Conservation (phyloP, 2,888 invertebrate genomes). For the Panopea generosa region DNA sequence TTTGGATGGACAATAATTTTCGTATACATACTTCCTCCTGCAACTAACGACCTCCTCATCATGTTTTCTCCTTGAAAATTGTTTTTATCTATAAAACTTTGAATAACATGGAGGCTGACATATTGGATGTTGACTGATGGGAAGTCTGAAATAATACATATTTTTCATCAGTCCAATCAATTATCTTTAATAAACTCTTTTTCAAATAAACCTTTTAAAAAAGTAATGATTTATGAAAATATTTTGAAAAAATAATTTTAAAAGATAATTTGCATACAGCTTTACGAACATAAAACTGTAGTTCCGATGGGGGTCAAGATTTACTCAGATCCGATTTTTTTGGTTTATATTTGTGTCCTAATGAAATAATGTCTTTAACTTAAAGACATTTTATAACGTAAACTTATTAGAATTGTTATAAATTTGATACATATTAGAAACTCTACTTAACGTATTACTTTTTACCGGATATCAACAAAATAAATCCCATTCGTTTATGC, state of each 20-base stretch:
- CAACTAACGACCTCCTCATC: no score
- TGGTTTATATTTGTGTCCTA: no score
- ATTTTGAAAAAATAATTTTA: slow-evolving; percentile 4
- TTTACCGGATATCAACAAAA: slow-evolving; percentile 20
- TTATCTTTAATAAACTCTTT: not conserved
- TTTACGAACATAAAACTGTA: slow-evolving; percentile 19
- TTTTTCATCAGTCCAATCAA: not conserved
- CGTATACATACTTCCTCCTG: no score
- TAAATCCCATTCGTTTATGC: slow-evolving; percentile 11
- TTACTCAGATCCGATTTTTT: no score
- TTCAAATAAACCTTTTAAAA: not conserved
- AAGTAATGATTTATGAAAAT: not conserved
- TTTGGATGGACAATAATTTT: no score
- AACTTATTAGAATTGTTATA: no score
- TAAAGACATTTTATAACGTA: no score
- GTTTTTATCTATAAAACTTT: no score
- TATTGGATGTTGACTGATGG: slow-evolving; percentile 53
- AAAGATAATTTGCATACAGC: slow-evolving; percentile 53
- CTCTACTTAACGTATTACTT: not conserved
- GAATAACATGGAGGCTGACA: slow-evolving; percentile 47
- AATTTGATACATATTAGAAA: no score
- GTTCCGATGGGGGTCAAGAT: not conserved
- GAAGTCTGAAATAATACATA: slow-evolving; percentile 7
- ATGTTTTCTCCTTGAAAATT: no score
- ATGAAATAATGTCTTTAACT: no score